Conservation (phyloP, 2,888 invertebrate genomes). For the Drosophila peninsularis region DNA sequence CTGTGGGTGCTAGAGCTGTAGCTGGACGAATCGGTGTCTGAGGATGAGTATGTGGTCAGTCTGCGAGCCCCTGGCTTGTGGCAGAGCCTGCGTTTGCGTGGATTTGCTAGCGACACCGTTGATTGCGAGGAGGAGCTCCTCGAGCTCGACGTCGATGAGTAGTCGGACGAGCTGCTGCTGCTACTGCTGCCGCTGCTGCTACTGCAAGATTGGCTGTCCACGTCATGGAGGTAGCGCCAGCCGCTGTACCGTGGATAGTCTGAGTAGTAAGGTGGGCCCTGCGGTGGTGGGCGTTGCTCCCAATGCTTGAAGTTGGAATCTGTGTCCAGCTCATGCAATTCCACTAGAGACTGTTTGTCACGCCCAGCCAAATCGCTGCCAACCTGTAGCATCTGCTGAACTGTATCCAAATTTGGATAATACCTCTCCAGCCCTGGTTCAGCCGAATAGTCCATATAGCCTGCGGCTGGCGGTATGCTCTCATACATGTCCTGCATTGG, state of each 20-base stretch:
- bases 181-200: conserved; percentile 19
- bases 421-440: not conserved
- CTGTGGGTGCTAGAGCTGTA: conserved; percentile 31
- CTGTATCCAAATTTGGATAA: conserved; percentile 4
- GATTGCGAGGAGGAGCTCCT: not conserved
- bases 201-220: not conserved
- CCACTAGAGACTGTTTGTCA: too few relatives aligned
- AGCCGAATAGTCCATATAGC: conserved; percentile 9
- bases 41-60: not conserved
- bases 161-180: conserved; percentile 17
- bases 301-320: conserved; percentile 41
- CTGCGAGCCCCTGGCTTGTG: not conserved
- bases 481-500: not conserved
- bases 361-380: too few relatives aligned
- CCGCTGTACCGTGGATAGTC: too few relatives aligned
- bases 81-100: conserved; percentile 13
- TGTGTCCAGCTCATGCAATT: conserved; percentile 21
- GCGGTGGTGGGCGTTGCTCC: not conserved
- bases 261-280: rapidly evolving
- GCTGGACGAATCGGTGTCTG: conserved; percentile 8
- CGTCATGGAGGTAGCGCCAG: too few relatives aligned
- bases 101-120: not conserved
- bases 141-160: conserved; percentile 39
- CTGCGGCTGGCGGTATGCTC: not conserved
- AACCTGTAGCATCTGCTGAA: too few relatives aligned